Conservation (phyloP, 2,888 invertebrate genomes). For the Miltochrista miniata region DNA sequence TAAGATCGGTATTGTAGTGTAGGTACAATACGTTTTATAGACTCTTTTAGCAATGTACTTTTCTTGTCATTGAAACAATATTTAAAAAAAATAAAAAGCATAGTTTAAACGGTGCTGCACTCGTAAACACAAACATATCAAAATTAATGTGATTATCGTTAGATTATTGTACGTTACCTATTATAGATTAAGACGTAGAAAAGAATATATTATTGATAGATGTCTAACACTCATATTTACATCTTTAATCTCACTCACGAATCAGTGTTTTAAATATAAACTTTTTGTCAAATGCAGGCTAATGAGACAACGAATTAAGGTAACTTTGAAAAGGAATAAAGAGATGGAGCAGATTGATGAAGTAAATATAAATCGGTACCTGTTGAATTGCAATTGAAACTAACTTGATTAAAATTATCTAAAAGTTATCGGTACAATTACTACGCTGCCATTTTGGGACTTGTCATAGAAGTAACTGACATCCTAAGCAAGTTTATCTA, state of each 20-base stretch:
- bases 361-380: slow-evolving; percentile 18
- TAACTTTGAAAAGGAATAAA: slow-evolving; percentile 25
- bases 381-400: not conserved
- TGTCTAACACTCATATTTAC: slow-evolving; percentile 34
- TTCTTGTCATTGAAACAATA: slow-evolving; percentile 42
- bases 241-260: slow-evolving; percentile 26
- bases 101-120: slow-evolving; percentile 72
- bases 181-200: slow-evolving; percentile 56
- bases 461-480: no score
- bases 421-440: no score
- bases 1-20: slow-evolving; percentile 76
- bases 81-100: slow-evolving; percentile 53
- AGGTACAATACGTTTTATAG: slow-evolving; percentile 67
- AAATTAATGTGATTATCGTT: slow-evolving; percentile 73
- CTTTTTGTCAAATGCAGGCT: slow-evolving; percentile 82
- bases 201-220: slow-evolving; percentile 42
- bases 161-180: slow-evolving; percentile 59
- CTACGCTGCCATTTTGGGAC: no score
- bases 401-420: no score
- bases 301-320: slow-evolving; percentile 75
- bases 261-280: slow-evolving; percentile 44
- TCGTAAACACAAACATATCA: slow-evolving; percentile 73
- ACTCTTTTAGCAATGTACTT: slow-evolving; percentile 58
- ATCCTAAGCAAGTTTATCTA: no score
- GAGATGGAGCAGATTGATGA: slow-evolving; percentile 33